phyloP scores from a whole-genome alignment of 2,113 vertebrate genomes.

The Xiphorhynchus elegans region DNA sequence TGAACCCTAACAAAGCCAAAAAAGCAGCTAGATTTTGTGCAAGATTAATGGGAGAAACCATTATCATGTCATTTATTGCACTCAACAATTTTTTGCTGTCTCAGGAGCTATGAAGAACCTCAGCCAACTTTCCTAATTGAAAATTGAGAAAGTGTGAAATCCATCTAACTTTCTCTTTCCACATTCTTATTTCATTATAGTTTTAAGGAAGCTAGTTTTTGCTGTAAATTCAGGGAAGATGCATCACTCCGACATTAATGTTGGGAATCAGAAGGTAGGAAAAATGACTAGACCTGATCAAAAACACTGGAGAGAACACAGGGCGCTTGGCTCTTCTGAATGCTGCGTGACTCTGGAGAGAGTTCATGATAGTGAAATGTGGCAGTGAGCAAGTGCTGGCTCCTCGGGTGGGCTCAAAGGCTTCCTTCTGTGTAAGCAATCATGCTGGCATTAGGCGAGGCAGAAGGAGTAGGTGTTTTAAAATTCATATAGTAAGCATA shows the following conservation, averaged over 20 bases:
- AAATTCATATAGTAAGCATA: not conserved
- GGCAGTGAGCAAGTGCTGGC: not conserved
- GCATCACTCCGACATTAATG: not conserved
- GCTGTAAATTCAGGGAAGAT: not conserved
- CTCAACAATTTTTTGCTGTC: conserved; percentile 66
- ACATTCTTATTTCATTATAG: not conserved
- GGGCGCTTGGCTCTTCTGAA: not conserved
- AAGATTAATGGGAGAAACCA: conserved; percentile 60
- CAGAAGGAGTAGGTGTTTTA: not conserved
- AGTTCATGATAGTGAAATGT: not conserved
- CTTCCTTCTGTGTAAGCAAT: not conserved
- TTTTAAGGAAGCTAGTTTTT: not conserved
- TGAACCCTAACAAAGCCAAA: not conserved
- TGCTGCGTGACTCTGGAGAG: not conserved
- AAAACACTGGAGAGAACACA: not conserved
- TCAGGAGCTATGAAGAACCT: conserved; percentile 46
- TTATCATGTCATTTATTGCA: conserved; percentile 55
- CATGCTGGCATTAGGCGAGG: not conserved
- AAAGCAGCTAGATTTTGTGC: not conserved
- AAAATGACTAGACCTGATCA: not conserved
- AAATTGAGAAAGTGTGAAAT: conserved; percentile 42
- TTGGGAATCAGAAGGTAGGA: not conserved
- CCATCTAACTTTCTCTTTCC: not conserved
- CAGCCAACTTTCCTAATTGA: conserved; percentile 46
- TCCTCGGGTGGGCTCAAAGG: not conserved